Percentiles rank a stretch among this genome's conserved stretches.
phyloP scores from a whole-genome alignment of 1,140 invertebrate genomes.

The Drosophila dunni region DNA sequence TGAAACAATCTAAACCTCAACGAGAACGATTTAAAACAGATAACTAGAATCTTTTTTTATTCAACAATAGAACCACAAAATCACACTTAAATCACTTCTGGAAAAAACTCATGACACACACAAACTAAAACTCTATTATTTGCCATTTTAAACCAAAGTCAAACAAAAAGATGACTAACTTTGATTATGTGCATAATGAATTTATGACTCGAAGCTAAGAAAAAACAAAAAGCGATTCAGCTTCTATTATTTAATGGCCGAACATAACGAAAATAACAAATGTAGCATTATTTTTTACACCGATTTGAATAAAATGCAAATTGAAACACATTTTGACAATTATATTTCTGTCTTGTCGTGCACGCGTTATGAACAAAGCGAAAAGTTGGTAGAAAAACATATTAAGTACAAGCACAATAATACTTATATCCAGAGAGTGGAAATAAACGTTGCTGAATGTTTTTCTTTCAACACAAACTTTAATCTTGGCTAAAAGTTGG shows the following conservation, averaged over 20 bases:
- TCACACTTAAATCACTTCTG: not conserved
- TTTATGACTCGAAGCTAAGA: slow-evolving; percentile 1
- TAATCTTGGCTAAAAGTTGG: slow-evolving; percentile 35
- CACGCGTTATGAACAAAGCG: not conserved
- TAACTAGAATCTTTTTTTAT: no score
- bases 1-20: no score
- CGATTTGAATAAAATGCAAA: slow-evolving; percentile 24
- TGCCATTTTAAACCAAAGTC: not conserved
- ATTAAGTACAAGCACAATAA: slow-evolving; percentile 38
- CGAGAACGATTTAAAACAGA: no score
- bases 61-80: no score
- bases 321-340: slow-evolving; percentile 18
- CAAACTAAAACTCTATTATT: not conserved
- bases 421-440: not conserved
- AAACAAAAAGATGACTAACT: slow-evolving; percentile 6
- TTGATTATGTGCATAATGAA: slow-evolving; percentile 11
- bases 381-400: slow-evolving; percentile 7
- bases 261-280: not conserved
- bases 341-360: slow-evolving; percentile 10
- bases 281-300: slow-evolving; percentile 18
- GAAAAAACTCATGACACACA: not conserved
- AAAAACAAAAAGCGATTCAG: not conserved
- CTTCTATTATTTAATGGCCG: not conserved
- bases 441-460: slow-evolving; percentile 39
- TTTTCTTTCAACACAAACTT: slow-evolving; percentile 34